These are phyloP conservation scores for Ivindomyrus marchei DNA, from an alignment of 2,113 vertebrate genomes.

Conservation along the genomic window DNA sequence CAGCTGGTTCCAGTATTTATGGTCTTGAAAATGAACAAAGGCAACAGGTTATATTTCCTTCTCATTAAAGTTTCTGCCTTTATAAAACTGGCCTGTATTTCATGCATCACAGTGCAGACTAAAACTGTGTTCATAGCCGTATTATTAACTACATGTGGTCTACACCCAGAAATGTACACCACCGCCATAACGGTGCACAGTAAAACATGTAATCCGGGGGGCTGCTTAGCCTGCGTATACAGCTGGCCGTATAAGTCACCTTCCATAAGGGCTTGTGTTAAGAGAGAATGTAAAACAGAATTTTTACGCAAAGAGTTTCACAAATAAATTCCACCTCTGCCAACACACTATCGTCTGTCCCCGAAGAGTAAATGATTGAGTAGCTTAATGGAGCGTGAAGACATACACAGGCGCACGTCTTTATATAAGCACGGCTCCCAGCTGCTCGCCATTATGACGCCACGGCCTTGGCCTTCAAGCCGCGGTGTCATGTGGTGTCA, in stretches of 20 bases:
- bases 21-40: not conserved
- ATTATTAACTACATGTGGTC: not conserved
- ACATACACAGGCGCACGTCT: not conserved
- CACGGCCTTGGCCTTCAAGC: constrained; percentile 12
- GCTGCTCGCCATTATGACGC: constrained; percentile 16
- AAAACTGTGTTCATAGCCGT: not conserved
- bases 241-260: not conserved
- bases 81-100: not conserved
- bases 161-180: not conserved
- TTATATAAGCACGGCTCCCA: not conserved
- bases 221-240: not conserved
- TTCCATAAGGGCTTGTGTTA: not conserved
- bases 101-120: not conserved
- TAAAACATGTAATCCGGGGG: not conserved
- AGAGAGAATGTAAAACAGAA: not conserved
- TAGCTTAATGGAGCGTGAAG: constrained; percentile 2
- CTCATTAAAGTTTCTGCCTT: not conserved
- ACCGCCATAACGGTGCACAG: not conserved
- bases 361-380: constrained; percentile 11
- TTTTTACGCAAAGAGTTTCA: not conserved
- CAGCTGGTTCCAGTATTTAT: not conserved
- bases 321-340: not conserved
- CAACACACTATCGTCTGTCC: not conserved
- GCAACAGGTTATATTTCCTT: not conserved
- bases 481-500: constrained; percentile 6